A percentile compares a stretch with the other conserved stretches of the same genome.
These are phyloP conservation scores for Drosophila neocordata DNA, from an alignment of 1,140 invertebrate species.

Conservation along the genomic window DNA sequence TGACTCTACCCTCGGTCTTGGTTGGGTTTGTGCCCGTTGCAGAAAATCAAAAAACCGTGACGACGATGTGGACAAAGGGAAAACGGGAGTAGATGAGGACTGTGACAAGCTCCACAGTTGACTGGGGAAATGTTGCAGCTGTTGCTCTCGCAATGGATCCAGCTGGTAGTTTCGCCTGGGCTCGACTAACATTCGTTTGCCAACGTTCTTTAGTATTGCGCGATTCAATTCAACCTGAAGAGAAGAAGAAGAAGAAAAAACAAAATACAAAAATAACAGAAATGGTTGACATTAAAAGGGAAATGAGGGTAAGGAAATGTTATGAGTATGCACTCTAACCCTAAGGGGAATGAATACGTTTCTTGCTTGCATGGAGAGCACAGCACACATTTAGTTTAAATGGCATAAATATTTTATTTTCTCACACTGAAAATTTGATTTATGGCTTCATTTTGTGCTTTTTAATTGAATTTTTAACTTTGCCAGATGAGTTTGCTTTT, in stretches of 20 bases:
- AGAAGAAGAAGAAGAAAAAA: slow-evolving; percentile 11
- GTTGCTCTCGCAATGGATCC: slow-evolving; percentile 35
- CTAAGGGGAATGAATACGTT: slow-evolving; percentile 10
- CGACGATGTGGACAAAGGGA: slow-evolving; percentile 22
- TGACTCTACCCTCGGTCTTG: slow-evolving; percentile 20
- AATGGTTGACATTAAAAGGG: slow-evolving; percentile 53
- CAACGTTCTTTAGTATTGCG: slow-evolving; percentile 85
- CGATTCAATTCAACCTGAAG: slow-evolving; percentile 84
- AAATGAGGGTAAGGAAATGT: slow-evolving; percentile 32
- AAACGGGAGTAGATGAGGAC: slow-evolving; percentile 12
- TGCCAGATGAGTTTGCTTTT: not conserved
- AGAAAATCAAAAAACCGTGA: slow-evolving; percentile 63
- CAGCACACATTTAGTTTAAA: slow-evolving; percentile 29
- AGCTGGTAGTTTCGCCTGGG: slow-evolving; percentile 34
- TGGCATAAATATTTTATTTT: slow-evolving; percentile 46
- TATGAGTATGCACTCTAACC: not conserved
- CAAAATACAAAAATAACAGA: slow-evolving; percentile 36
- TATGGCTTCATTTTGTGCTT: slow-evolving; percentile 14
- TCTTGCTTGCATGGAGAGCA: not conserved
- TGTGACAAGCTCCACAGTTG: slow-evolving; percentile 61
- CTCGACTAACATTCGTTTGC: slow-evolving; percentile 83
- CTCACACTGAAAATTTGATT: slow-evolving; percentile 34
- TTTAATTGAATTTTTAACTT: slow-evolving; percentile 44
- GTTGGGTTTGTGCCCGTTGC: slow-evolving; percentile 38
- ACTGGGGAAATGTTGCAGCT: slow-evolving; percentile 65